Evolutionary conservation across 2,888 invertebrate species (phyloP), one percentile per base, ranked within the genome.

Genomic region (Chromoteleia sp.): DNA sequence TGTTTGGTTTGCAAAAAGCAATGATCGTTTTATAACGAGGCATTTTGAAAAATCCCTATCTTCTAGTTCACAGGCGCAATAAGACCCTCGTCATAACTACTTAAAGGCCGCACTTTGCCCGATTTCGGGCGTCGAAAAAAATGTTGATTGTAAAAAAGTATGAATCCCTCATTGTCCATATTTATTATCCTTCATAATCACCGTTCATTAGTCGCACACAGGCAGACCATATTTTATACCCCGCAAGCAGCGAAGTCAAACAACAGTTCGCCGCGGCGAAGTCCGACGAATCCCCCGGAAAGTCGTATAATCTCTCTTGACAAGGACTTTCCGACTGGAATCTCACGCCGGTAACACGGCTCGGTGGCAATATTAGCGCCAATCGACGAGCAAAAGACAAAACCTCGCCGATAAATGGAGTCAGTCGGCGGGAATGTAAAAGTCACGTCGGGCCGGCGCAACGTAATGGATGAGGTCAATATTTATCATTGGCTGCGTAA

Each of bases 401-500:
- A 81, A 78, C 56, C 56, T 30, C 41, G 19, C 36, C 45, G 56
- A 63, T 76, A 81, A 71, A 76, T 39, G 61, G 71, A 67, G 73
- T 67, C 41, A 76, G 59, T 41, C 74, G 54, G 39, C 52, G 59
- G 61, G 73, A 81, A 81, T 81, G 63, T 65, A 71, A 73, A 73
- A 81, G 52, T 71, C 76, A 76, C 76, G 59, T 75, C 39, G 58
- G 58, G 10, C 30, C 65, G 52, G 33, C 43, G 73, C 45, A 52
- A 39, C 56, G 81, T 81, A 81, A 81, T 76, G 76, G 76, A 81
- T 76, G 73, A 67, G 76, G 81, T 76, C 71, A 81, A 81, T 81
- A 81, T 81, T 81, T 76, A 73, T 81, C 81, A 81, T 81, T 76
- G 89, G 87, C 87, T 87, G 88, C 89, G 89, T 80, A 90, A 90